Evolutionary conservation across 2,797 vertebrate genomes (phyloP).

Genomic region (Meda fulgida): DNA sequence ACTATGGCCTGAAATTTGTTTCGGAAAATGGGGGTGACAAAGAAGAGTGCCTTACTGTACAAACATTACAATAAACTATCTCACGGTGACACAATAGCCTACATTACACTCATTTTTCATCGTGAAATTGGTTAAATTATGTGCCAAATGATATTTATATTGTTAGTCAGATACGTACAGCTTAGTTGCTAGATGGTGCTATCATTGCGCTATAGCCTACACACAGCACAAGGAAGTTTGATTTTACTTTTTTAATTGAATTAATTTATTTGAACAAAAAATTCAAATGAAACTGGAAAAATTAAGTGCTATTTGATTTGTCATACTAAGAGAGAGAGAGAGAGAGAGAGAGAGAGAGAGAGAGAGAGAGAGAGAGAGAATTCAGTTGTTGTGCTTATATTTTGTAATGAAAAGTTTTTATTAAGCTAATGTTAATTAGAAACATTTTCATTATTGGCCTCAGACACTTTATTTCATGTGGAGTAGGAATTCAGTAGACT

Average conservation of each 20-base stretch:
- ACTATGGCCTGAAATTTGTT: neutral
- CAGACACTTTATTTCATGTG: neutral
- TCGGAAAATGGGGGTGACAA: neutral
- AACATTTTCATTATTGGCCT: neutral
- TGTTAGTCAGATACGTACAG: no score
- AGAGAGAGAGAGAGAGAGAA: no score
- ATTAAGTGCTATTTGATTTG: neutral
- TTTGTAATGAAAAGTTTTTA: neutral
- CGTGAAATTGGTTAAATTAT: no score
- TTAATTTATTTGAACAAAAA: neutral
- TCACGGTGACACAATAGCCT: no score
- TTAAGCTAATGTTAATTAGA: neutral
- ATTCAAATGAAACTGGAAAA: neutral
- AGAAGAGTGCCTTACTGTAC: neutral
- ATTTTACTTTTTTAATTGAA: neutral
- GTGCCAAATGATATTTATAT: no score
- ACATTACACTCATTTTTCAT: no score
- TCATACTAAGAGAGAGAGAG: neutral
- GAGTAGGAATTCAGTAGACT: neutral
- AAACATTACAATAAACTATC: neutral
- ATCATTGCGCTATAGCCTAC: no score
- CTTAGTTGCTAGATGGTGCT: no score
- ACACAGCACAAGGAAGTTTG: neutral
- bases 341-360: no score
- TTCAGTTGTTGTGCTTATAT: no score